Evolutionary conservation across 2,113 vertebrate genomes (phyloP).

Genomic region (Orthonyx spaldingii): DNA sequence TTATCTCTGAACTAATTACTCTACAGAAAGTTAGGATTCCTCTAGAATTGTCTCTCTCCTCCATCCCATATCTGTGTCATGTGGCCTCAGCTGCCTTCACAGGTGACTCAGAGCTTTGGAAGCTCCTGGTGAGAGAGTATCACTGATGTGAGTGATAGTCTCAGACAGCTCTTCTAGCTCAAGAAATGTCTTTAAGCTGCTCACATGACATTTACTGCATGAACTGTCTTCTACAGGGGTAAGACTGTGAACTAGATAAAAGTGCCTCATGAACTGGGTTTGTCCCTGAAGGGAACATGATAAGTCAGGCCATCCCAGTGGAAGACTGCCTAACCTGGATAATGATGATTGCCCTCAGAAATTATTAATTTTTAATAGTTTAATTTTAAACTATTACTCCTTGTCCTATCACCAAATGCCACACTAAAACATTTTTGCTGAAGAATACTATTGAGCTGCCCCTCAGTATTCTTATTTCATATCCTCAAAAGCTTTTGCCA

Average conservation of each 20-base stretch:
- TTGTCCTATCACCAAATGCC: not conserved
- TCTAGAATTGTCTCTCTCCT: not conserved
- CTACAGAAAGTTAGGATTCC: not conserved
- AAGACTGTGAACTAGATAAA: not conserved
- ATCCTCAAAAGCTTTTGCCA: not conserved
- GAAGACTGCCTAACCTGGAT: not conserved
- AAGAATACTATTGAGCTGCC: not conserved
- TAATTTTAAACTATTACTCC: not conserved
- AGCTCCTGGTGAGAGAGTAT: not conserved
- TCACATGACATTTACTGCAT: not conserved
- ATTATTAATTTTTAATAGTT: not conserved
- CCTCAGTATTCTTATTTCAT: not conserved
- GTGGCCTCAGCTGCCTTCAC: not conserved
- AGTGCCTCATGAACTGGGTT: not conserved
- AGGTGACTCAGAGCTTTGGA: not conserved
- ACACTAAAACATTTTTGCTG: not conserved
- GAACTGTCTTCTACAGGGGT: not conserved
- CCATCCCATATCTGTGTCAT: not conserved
- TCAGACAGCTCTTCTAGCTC: not conserved
- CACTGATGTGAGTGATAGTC: not conserved
- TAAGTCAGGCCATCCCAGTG: not conserved
- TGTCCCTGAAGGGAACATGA: not conserved
- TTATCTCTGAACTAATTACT: not conserved
- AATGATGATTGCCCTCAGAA: not conserved
- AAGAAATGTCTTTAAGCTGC: not conserved